Conservation (phyloP, 1,140 invertebrate genomes). For the Zaprionus nigranus region DNA sequence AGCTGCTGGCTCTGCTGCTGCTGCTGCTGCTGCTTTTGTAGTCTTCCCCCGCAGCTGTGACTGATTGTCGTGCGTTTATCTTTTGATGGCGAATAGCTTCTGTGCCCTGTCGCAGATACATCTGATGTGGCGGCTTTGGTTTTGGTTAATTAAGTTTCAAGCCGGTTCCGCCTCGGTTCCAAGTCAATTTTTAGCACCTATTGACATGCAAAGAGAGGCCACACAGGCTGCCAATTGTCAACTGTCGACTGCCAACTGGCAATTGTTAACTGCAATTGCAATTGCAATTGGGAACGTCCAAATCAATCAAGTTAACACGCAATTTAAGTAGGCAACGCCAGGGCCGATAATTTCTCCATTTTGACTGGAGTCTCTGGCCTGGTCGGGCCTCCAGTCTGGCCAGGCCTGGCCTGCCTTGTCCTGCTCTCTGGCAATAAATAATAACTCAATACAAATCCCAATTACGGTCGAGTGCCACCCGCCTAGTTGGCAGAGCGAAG, state of each 20-base stretch:
- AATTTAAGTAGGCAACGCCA: conserved; percentile 54
- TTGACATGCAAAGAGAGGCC: conserved; percentile 73
- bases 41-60: conserved; percentile 60
- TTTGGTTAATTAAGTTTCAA: conserved; percentile 78
- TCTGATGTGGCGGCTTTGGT: conserved; percentile 31
- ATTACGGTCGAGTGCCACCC: conserved; percentile 80
- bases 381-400: background rate
- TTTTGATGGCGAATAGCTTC: conserved; percentile 74
- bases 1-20: conserved; percentile 52
- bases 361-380: conserved; percentile 51
- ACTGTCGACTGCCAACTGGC: background rate
- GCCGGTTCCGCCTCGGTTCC: conserved; percentile 60
- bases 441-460: conserved; percentile 84
- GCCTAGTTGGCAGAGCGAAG: conserved; percentile 51
- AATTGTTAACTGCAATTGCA: conserved; percentile 19
- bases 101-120: conserved; percentile 57
- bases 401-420: background rate
- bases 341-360: conserved; percentile 79
- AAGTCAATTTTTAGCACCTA: conserved; percentile 78
- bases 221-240: conserved; percentile 42
- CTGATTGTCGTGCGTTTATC: conserved; percentile 79
- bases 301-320: conserved; percentile 82
- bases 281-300: conserved; percentile 43
- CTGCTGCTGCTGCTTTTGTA: conserved; percentile 21
- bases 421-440: conserved; percentile 71